phyloP scores from a whole-genome alignment of 2,797 vertebrate genomes.

The Gephyroberyx darwinii region DNA sequence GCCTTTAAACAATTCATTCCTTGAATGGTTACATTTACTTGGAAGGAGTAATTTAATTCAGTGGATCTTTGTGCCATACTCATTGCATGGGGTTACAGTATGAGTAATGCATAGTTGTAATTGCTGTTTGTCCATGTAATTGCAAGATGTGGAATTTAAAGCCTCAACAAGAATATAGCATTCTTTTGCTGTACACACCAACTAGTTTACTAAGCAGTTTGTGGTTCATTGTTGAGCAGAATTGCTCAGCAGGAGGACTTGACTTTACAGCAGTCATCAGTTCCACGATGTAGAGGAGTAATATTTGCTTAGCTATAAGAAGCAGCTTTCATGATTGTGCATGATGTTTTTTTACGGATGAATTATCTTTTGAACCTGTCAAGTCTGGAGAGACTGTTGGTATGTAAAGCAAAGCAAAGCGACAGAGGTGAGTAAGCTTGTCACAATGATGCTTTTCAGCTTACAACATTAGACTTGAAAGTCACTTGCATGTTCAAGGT shows the following conservation, averaged over 20 bases:
- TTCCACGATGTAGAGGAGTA: conserved; percentile 4
- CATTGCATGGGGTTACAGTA: conserved; percentile 22
- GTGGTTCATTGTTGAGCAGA: conserved; percentile 14
- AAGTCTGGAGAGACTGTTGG: conserved; percentile 24
- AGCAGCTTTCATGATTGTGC: neutral
- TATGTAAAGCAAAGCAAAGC: conserved; percentile 51
- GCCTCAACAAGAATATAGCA: conserved; percentile 15
- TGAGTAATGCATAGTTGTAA: conserved; percentile 36
- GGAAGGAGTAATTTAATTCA: conserved; percentile 29
- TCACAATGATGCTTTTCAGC: conserved; percentile 52
- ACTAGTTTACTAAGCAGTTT: conserved; percentile 29
- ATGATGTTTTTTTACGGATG: conserved; percentile 5
- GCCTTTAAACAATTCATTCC: conserved; percentile 43
- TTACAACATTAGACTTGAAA: conserved; percentile 45
- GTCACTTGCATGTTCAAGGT: conserved; percentile 41
- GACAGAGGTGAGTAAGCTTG: conserved; percentile 51
- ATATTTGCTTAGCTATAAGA: conserved; percentile 2
- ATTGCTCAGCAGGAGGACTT: neutral
- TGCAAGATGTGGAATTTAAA: conserved; percentile 36
- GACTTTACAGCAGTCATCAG: conserved; percentile 4
- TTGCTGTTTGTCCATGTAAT: conserved; percentile 33
- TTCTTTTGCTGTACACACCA: conserved; percentile 9
- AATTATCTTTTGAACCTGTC: conserved; percentile 36
- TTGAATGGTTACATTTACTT: conserved; percentile 68
- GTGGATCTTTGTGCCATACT: conserved; percentile 25